A percentile compares a stretch with the other conserved stretches of the same genome.
Evolutionary conservation across 2,797 vertebrate species (phyloP).

Genomic region (Tinamus major): DNA sequence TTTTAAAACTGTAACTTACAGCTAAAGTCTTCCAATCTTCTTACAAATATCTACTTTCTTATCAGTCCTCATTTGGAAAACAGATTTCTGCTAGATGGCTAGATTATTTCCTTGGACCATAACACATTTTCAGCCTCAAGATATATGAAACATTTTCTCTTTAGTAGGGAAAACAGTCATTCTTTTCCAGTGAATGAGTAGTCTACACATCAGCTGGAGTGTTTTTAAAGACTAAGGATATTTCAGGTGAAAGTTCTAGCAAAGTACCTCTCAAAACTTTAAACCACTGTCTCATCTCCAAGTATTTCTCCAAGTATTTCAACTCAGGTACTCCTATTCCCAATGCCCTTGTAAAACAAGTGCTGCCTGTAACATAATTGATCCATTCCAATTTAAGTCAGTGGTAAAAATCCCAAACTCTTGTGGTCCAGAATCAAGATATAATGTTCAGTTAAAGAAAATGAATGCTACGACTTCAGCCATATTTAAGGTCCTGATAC

Average conservation of each 20-base stretch:
- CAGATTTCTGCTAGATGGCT: background rate
- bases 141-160: rapidly evolving
- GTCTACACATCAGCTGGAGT: background rate
- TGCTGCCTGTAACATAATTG: background rate
- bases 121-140: background rate
- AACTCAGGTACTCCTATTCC: background rate
- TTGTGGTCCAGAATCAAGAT: background rate
- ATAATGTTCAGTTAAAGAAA: background rate
- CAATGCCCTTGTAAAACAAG: background rate
- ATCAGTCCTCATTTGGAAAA: background rate
- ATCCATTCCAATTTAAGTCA: background rate
- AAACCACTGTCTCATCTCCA: background rate
- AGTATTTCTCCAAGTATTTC: too few species aligned
- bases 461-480: background rate
- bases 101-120: rapidly evolving
- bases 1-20: background rate
- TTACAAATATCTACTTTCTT: background rate
- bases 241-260: background rate
- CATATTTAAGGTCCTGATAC: background rate
- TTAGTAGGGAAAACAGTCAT: background rate
- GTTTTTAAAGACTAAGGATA: background rate
- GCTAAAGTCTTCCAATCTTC: background rate
- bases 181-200: background rate
- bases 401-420: background rate
- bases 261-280: background rate